Evolutionary conservation across 2,113 vertebrate species (phyloP).

Genomic region (Regulus satrapa): DNA sequence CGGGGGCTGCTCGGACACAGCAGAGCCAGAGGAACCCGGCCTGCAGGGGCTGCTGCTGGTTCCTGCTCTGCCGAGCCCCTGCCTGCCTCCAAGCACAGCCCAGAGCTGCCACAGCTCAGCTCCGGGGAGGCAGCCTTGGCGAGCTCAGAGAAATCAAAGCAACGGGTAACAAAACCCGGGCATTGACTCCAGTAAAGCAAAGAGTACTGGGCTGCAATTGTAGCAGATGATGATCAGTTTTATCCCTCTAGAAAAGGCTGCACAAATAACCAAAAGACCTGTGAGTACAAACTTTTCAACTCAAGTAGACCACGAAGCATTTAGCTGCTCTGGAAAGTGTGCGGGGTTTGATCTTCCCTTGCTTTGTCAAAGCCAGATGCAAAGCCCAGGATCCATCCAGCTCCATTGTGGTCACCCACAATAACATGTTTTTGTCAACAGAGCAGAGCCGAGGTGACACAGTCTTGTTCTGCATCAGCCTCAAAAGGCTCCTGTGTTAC

Average conservation of each 20-base stretch:
- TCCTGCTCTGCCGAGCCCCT: background rate
- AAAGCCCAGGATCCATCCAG: background rate
- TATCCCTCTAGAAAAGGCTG: background rate
- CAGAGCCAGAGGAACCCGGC: background rate
- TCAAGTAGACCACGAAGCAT: background rate
- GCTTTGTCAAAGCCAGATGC: background rate
- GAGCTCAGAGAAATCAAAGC: constrained; percentile 17
- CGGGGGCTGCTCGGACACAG: background rate
- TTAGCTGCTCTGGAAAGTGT: background rate
- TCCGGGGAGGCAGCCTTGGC: background rate
- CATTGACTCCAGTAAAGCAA: background rate
- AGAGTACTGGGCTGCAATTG: background rate
- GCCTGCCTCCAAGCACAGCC: background rate
- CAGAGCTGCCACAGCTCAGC: background rate
- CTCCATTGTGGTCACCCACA: background rate
- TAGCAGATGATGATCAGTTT: background rate
- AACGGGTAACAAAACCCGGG: background rate
- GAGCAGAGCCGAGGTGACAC: background rate
- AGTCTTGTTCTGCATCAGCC: background rate
- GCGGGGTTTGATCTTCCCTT: background rate
- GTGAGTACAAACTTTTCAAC: background rate
- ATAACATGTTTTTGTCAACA: background rate
- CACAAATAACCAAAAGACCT: background rate
- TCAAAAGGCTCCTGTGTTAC: background rate
- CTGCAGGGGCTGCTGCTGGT: background rate